A percentile compares a stretch with the other conserved stretches of the same genome.
phyloP scores from a whole-genome alignment of 2,797 vertebrate species.

The Phataginus tetradactyla region DNA sequence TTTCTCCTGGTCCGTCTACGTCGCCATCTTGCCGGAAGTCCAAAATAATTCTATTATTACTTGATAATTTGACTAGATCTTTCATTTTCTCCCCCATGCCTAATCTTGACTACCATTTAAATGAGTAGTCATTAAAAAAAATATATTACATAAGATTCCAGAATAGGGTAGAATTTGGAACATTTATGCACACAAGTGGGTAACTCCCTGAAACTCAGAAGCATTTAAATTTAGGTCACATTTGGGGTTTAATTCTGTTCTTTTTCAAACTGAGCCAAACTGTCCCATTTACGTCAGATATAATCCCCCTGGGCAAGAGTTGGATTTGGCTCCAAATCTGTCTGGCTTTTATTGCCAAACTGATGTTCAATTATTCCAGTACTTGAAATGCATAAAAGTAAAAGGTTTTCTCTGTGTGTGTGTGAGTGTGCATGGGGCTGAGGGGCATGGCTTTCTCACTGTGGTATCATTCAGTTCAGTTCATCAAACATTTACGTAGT shows the following conservation, averaged over 20 bases:
- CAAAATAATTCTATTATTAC: constrained; percentile 12
- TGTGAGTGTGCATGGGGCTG: not conserved
- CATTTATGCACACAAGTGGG: constrained; percentile 32
- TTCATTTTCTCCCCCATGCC: not conserved
- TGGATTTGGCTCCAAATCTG: constrained; percentile 76
- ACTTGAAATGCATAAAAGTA: constrained; percentile 78
- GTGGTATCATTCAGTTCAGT: constrained; percentile 52
- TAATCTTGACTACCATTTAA: constrained; percentile 37
- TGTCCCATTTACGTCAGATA: constrained; percentile 78
- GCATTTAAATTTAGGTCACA: constrained; percentile 79
- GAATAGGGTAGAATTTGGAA: not conserved
- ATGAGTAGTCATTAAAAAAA: not conserved
- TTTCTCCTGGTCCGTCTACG: too few species aligned
- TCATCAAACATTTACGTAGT: constrained; percentile 55
- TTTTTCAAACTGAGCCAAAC: constrained; percentile 76
- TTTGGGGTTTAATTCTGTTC: constrained; percentile 73
- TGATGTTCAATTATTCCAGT: constrained; percentile 79
- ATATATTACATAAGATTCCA: not conserved
- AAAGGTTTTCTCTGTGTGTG: constrained; percentile 70
- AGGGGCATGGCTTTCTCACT: constrained; percentile 39
- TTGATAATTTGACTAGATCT: not conserved
- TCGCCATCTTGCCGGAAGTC: too few species aligned
- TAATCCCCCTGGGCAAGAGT: constrained; percentile 76
- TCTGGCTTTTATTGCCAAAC: constrained; percentile 72
- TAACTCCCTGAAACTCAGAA: constrained; percentile 45